Conservation (phyloP, 2,888 invertebrate species). For the Calameuta idolon region DNA sequence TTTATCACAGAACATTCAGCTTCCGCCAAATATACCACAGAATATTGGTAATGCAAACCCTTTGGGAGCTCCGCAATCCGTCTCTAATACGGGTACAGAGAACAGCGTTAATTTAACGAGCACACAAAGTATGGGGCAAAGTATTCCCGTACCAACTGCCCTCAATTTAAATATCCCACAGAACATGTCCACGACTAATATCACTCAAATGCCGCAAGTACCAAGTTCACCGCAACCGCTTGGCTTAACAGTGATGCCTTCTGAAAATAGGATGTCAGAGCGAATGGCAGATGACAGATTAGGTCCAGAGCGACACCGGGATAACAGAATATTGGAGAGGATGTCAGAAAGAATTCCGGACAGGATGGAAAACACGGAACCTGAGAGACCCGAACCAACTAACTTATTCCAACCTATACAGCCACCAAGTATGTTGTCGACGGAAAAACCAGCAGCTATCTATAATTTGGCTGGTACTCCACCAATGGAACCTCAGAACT, state of each 20-base stretch:
- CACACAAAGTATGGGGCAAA: slow-evolving; percentile 39
- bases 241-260: slow-evolving; percentile 57
- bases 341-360: slow-evolving; percentile 40
- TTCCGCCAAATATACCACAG: slow-evolving; percentile 42
- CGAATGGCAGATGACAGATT: slow-evolving; percentile 18
- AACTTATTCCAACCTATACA: slow-evolving; percentile 63
- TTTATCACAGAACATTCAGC: slow-evolving; percentile 55
- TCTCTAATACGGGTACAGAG: slow-evolving; percentile 11
- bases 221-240: slow-evolving; percentile 57
- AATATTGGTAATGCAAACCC: slow-evolving; percentile 18
- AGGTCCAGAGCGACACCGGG: slow-evolving; percentile 31
- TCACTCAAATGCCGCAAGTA: slow-evolving; percentile 57
- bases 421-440: slow-evolving; percentile 39
- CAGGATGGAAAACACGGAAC: slow-evolving; percentile 41
- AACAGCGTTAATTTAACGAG: slow-evolving; percentile 34
- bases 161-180: slow-evolving; percentile 63
- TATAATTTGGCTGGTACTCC: slow-evolving; percentile 60
- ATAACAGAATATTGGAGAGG: slow-evolving; percentile 51
- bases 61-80: slow-evolving; percentile 27
- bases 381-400: slow-evolving; percentile 47
- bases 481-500: slow-evolving; percentile 75
- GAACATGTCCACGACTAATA: slow-evolving; percentile 51
- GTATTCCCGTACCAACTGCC: slow-evolving; percentile 49
- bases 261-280: slow-evolving; percentile 36
- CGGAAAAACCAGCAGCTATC: slow-evolving; percentile 48